Base-by-base conservation (phyloP, 2,113 vertebrate genomes). In the Antennarius striatus region DNA sequence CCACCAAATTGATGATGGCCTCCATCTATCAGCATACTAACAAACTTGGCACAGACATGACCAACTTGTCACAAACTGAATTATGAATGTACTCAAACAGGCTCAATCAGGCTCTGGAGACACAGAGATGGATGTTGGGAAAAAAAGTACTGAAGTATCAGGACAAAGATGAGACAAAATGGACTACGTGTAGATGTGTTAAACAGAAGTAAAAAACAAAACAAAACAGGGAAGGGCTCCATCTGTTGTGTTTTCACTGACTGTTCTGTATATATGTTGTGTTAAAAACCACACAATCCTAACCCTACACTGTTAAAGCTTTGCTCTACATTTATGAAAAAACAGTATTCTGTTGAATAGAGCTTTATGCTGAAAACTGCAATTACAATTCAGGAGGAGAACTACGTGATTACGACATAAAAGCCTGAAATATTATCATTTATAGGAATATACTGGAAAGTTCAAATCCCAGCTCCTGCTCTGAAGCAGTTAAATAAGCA, bases 1-100 rank as follows among this genome's bases (percentile, higher is more conserved):
- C 63, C 68, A 75, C 68, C 52, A 10, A 32, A 36, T 52, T 68
- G 59, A 49, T 7, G 32, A 83, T 63, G 28, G 16, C 53, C 57
- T 61, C 17, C 56, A 46, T 76, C 46, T 68, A 55, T 68, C 40
- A 69, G 39, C 30, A 43, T 15, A 32, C 32, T 39, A 54, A 57
- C 50, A 73, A 67, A 53, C 66, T 51, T 71, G 67, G 61, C 36
- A 73, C 55, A 59, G 51, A 78, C 76, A 64, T 61, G 51, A 70
- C 29, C 46, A 30, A 63, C 51, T 22, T 68, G 64, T 58, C 52
- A 81, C 60, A 65, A 29, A 28, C 63, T 86, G 51, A 84, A 86
- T 85, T 69, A 86, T 89, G 56, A 56, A 86, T 86, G 80, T 12
- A 16, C 45, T 71, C 65, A 46, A 63, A 65, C n/a, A 54, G 22